Evolutionary conservation across 2,888 invertebrate species (phyloP).

Genomic region (Dioctria rufipes): DNA sequence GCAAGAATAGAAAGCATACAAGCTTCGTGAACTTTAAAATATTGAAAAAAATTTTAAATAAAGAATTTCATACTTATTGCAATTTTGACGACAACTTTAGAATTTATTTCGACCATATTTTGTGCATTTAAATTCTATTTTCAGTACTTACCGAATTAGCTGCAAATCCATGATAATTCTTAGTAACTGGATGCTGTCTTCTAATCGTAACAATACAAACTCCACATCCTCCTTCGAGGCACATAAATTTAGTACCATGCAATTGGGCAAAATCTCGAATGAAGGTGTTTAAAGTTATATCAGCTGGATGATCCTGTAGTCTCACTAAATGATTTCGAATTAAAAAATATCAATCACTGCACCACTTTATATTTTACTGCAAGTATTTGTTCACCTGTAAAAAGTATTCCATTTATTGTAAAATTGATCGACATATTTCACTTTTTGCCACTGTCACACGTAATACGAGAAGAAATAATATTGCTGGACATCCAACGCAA

Average conservation of each 20-base stretch:
- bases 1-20: too few relatives aligned
- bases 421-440: constrained; percentile 14
- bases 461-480: too few relatives aligned
- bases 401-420: constrained; percentile 4
- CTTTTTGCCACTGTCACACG: not conserved
- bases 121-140: too few relatives aligned
- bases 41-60: too few relatives aligned
- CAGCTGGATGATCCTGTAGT: constrained; percentile 35
- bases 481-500: too few relatives aligned
- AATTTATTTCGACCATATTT: too few relatives aligned
- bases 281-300: constrained; percentile 73
- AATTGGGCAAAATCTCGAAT: constrained; percentile 73
- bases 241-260: constrained; percentile 76
- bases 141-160: constrained; percentile 29
- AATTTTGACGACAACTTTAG: too few relatives aligned
- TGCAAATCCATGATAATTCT: constrained; percentile 19
- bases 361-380: not conserved
- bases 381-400: not conserved
- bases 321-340: not conserved
- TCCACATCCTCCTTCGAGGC: constrained; percentile 77
- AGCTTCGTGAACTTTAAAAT: too few relatives aligned
- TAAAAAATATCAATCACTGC: not conserved
- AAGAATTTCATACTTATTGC: too few relatives aligned
- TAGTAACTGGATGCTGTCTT: constrained; percentile 57
- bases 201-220: constrained; percentile 72